Evolutionary conservation across 2,888 invertebrate genomes (phyloP).

Genomic region (Bombylius discolor): DNA sequence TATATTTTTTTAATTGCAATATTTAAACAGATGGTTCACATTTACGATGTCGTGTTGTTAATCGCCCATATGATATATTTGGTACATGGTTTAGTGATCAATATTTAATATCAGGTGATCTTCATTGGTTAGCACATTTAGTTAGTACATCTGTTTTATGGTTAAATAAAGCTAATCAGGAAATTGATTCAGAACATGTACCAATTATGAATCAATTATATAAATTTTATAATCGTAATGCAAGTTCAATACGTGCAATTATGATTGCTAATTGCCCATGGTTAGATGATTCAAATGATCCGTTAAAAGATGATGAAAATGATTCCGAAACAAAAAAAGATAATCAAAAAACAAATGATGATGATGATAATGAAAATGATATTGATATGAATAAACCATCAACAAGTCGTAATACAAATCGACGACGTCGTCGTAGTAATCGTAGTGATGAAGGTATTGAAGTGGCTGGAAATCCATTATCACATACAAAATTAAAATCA

Average conservation of each 20-base stretch:
- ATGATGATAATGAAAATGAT: slow-evolving; percentile 1
- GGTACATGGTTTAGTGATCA: slow-evolving; percentile 81
- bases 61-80: slow-evolving; percentile 78
- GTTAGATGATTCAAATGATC: slow-evolving; percentile 31
- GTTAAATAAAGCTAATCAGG: slow-evolving; percentile 73
- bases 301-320: slow-evolving; percentile 14
- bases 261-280: slow-evolving; percentile 59
- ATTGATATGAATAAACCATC: slow-evolving; percentile 12
- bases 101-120: slow-evolving; percentile 64
- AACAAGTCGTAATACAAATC: neutral
- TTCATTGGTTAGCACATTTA: slow-evolving; percentile 65
- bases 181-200: slow-evolving; percentile 62
- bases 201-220: slow-evolving; percentile 61
- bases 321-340: neutral
- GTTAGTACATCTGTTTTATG: slow-evolving; percentile 62
- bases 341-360: neutral
- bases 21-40: slow-evolving; percentile 46
- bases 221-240: slow-evolving; percentile 65
- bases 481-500: slow-evolving; percentile 24
- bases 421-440: neutral
- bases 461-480: slow-evolving; percentile 27
- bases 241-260: slow-evolving; percentile 63
- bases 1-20: neutral
- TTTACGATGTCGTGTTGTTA: slow-evolving; percentile 58
- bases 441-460: neutral